Evolutionary conservation across 2,113 vertebrate genomes (phyloP).

Genomic region (Tachycineta bicolor): DNA sequence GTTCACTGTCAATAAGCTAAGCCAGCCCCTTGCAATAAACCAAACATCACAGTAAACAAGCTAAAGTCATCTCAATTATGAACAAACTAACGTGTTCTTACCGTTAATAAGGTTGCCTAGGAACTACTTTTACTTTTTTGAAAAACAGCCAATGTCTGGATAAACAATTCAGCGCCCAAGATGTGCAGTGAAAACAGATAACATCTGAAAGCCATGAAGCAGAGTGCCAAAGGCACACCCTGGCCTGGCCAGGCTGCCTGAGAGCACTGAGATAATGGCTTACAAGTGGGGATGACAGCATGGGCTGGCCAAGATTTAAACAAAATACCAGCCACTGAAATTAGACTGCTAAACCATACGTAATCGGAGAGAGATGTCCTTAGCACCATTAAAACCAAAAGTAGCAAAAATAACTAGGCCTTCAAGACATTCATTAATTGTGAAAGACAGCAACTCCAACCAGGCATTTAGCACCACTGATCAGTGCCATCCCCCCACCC

Average conservation of each 20-base stretch:
- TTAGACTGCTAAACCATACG: background rate
- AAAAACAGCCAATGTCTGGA: background rate
- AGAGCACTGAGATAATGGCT: background rate
- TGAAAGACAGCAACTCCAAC: background rate
- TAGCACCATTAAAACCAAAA: background rate
- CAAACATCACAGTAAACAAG: slow-evolving; percentile 22
- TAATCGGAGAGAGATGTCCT: background rate
- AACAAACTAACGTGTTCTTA: background rate
- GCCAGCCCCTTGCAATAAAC: background rate
- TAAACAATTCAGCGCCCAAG: background rate
- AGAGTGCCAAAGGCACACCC: background rate
- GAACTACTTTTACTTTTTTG: background rate
- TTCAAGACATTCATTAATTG: background rate
- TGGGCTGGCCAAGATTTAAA: background rate
- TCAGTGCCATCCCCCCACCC: rapidly evolving
- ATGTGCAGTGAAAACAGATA: background rate
- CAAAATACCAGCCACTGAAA: background rate
- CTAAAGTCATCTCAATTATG: slow-evolving; percentile 7
- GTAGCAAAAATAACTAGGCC: background rate
- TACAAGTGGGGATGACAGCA: background rate
- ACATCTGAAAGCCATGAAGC: background rate
- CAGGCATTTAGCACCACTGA: background rate
- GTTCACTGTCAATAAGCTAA: background rate
- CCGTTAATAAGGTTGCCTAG: slow-evolving; percentile 23
- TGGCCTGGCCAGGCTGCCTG: background rate